Evolutionary conservation across 2,888 invertebrate species (phyloP).

Genomic region (Aphelenchoides bicaudatus): DNA sequence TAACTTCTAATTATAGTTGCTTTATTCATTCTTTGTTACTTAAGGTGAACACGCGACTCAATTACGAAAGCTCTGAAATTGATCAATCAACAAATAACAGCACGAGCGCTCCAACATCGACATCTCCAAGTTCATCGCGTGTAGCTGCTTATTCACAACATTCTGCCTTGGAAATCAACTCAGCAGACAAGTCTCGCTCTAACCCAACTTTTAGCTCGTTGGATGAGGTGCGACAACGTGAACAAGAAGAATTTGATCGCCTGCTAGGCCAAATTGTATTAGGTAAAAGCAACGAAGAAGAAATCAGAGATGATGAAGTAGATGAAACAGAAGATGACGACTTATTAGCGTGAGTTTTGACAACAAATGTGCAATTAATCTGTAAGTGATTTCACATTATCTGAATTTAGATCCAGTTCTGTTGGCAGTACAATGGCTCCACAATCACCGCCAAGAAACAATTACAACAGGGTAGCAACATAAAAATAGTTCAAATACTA

Average conservation of each 20-base stretch:
- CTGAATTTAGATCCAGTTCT: neutral
- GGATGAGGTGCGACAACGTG: conserved; percentile 26
- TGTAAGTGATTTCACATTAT: neutral
- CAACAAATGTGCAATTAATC: neutral
- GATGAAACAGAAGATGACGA: conserved; percentile 19
- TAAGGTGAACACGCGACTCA: conserved; percentile 25
- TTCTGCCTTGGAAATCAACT: neutral
- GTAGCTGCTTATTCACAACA: conserved; percentile 13
- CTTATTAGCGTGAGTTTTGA: neutral
- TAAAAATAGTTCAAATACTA: conserved; percentile 12
- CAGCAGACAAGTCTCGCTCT: neutral
- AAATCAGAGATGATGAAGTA: neutral
- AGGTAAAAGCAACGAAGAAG: conserved; percentile 5
- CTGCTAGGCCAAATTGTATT: conserved; percentile 23
- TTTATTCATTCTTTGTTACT: too few relatives aligned
- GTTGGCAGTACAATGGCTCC: neutral
- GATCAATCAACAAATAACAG: neutral
- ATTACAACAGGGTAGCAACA: too few relatives aligned
- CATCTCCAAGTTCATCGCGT: neutral
- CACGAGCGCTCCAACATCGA: neutral
- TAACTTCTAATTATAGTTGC: too few relatives aligned
- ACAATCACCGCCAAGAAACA: conserved; percentile 3
- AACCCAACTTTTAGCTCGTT: neutral
- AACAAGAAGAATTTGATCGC: conserved; percentile 31
- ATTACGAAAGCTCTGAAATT: neutral